Conservation (phyloP, 1,140 invertebrate genomes). For the Bombus affinis region DNA sequence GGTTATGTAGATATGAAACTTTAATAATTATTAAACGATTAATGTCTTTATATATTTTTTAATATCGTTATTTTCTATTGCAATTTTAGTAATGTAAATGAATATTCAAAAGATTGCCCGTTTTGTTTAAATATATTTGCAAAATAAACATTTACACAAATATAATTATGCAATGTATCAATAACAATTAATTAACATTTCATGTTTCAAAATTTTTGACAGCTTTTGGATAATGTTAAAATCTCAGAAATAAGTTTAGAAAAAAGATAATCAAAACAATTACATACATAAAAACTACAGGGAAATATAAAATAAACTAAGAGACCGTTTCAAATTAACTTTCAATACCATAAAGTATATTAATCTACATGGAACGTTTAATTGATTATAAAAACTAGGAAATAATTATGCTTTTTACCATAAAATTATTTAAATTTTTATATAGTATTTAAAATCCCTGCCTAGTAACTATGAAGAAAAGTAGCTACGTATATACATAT, state of each 20-base stretch:
- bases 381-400: background rate
- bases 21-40: background rate
- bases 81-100: background rate
- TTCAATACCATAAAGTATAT: background rate
- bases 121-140: background rate
- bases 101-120: background rate
- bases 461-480: background rate
- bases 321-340: background rate
- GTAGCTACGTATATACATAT: background rate
- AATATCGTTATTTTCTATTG: background rate
- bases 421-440: background rate
- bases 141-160: background rate
- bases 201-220: background rate
- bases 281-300: background rate
- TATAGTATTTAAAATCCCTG: background rate
- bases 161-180: background rate
- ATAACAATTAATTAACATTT: background rate
- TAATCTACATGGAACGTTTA: background rate
- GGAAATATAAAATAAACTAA: background rate
- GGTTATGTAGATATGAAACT: slow-evolving; percentile 10
- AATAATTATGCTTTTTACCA: background rate
- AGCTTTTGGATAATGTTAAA: background rate
- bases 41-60: background rate
- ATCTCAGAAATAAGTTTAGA: background rate
- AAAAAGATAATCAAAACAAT: background rate